Conservation (phyloP, 2,113 vertebrate genomes). For the Paradisaea rubra region DNA sequence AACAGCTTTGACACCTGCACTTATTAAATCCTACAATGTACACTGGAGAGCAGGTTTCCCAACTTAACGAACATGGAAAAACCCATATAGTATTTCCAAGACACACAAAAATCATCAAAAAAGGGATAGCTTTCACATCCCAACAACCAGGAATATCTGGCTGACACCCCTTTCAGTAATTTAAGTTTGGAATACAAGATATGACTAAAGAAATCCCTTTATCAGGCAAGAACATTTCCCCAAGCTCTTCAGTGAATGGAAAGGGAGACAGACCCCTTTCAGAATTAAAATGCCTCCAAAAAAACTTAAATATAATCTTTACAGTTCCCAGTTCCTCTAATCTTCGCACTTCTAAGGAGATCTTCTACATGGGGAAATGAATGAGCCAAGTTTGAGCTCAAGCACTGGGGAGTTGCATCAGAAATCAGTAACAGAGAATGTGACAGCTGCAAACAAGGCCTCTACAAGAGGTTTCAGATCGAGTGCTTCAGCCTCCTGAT, state of each 20-base stretch:
- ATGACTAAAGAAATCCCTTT: background rate
- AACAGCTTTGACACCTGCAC: background rate
- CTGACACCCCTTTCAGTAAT: background rate
- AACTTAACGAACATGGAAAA: background rate
- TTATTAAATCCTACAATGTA: background rate
- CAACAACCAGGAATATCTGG: background rate
- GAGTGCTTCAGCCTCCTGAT: background rate
- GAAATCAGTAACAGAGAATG: background rate
- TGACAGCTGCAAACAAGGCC: background rate
- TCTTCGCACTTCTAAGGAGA: background rate
- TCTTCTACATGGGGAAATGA: background rate
- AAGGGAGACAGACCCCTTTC: background rate
- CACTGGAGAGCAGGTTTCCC: background rate
- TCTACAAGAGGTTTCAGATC: background rate
- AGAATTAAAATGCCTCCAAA: background rate
- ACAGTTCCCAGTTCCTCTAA: background rate
- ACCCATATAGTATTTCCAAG: background rate
- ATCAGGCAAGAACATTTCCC: background rate
- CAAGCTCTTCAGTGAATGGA: background rate
- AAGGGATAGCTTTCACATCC: background rate
- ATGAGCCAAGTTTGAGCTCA: background rate
- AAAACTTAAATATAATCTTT: background rate
- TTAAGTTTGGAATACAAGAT: background rate
- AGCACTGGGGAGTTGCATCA: background rate
- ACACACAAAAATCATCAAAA: background rate